Evolutionary conservation across 2,888 invertebrate genomes (phyloP).

Genomic region (Eilema griseolum): DNA sequence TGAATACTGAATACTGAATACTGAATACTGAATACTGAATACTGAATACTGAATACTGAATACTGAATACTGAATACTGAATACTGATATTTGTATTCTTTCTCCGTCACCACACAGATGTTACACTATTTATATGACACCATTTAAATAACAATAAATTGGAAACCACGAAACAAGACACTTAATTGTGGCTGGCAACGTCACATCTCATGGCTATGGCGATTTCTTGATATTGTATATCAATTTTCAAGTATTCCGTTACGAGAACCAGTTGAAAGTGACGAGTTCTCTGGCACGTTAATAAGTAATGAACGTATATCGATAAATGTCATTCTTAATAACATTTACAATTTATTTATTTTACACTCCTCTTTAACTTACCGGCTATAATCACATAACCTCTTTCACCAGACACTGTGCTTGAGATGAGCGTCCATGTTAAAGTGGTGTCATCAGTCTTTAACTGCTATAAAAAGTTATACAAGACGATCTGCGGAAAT

Average conservation of each 20-base stretch:
- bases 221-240: not conserved
- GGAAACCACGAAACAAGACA: too few species aligned
- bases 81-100: too few species aligned
- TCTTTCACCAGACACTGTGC: not conserved
- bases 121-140: too few species aligned
- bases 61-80: too few species aligned
- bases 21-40: too few species aligned
- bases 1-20: too few species aligned
- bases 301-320: conserved; percentile 33
- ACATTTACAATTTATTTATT: conserved; percentile 56
- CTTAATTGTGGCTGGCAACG: too few species aligned
- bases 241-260: not conserved
- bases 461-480: conserved; percentile 45
- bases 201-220: too few species aligned
- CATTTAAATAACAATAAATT: too few species aligned
- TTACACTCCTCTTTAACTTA: conserved; percentile 45
- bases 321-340: conserved; percentile 36
- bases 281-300: not conserved
- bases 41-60: too few species aligned
- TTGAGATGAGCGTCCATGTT: conserved; percentile 9
- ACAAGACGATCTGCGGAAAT: conserved; percentile 60
- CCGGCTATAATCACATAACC: conserved; percentile 30
- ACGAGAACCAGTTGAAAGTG: not conserved
- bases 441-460: conserved; percentile 8
- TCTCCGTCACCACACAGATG: too few species aligned